Percentiles rank a stretch among this genome's conserved stretches.
Evolutionary conservation across 2,113 vertebrate genomes (phyloP).

Genomic region (Pygoscelis adeliae): DNA sequence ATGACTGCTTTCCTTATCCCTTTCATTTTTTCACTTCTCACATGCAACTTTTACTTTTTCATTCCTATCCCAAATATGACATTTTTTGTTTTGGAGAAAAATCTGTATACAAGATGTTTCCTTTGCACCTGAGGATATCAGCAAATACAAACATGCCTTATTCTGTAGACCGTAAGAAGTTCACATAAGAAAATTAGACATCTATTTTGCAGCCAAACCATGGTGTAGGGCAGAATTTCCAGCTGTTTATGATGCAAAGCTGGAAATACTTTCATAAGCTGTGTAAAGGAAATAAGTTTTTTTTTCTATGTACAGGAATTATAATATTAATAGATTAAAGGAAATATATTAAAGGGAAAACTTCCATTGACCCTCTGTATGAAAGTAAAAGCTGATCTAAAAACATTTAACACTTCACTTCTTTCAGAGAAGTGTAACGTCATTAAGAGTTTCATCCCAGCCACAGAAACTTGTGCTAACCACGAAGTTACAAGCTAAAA

Average conservation of each 20-base stretch:
- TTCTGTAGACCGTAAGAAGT: background rate
- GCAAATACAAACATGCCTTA: background rate
- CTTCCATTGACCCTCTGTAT: background rate
- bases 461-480: background rate
- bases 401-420: background rate
- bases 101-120: background rate
- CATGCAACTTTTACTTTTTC: background rate
- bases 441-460: background rate
- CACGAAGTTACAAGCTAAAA: background rate
- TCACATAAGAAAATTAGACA: background rate
- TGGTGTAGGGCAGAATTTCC: background rate
- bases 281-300: background rate
- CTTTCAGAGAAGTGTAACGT: background rate
- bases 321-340: background rate
- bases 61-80: background rate
- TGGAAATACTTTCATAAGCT: background rate
- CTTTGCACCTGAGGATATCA: background rate
- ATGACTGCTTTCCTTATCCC: background rate
- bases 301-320: background rate
- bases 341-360: background rate
- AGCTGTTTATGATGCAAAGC: background rate
- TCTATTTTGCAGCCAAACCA: background rate
- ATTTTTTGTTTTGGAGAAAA: background rate
- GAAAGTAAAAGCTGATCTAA: background rate
- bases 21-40: background rate